Percentiles rank a stretch among this genome's conserved stretches.
Conservation (phyloP, 2,888 invertebrate species). For the Arrhopalites spinosus region DNA sequence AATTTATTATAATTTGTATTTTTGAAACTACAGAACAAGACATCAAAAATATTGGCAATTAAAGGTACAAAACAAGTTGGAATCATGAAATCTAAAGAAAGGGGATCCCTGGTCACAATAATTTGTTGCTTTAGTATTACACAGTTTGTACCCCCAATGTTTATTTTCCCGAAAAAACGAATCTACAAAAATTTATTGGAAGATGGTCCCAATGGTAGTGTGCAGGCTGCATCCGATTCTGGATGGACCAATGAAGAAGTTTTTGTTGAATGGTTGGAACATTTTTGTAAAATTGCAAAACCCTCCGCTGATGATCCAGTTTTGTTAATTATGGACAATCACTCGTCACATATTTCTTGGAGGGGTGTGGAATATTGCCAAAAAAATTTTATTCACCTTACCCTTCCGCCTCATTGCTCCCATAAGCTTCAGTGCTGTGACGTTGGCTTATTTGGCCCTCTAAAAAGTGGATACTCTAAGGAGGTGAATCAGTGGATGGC, state of each 20-base stretch:
- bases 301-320: conserved; percentile 21
- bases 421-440: conserved; percentile 37
- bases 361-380: not conserved
- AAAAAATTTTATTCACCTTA: conserved; percentile 16
- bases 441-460: conserved; percentile 24
- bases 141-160: conserved; percentile 5
- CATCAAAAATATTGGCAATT: not conserved
- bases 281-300: not conserved
- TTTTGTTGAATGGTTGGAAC: conserved; percentile 19
- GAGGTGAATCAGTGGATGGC: not conserved
- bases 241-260: conserved; percentile 21
- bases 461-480: not conserved
- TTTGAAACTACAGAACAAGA: too few species aligned
- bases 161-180: conserved; percentile 5
- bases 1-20: too few species aligned
- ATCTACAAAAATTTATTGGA: not conserved
- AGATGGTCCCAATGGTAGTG: not conserved
- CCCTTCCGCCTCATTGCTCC: conserved; percentile 34
- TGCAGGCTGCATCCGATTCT: not conserved
- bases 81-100: conserved; percentile 49
- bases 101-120: conserved; percentile 56
- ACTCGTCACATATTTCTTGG: conserved; percentile 2
- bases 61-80: not conserved
- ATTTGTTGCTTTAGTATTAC: not conserved
- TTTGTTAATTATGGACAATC: conserved; percentile 28